Evolutionary conservation across 2,888 invertebrate genomes (phyloP), one percentile per base, ranked within the genome.

Genomic region (Heteromurus nitidus): DNA sequence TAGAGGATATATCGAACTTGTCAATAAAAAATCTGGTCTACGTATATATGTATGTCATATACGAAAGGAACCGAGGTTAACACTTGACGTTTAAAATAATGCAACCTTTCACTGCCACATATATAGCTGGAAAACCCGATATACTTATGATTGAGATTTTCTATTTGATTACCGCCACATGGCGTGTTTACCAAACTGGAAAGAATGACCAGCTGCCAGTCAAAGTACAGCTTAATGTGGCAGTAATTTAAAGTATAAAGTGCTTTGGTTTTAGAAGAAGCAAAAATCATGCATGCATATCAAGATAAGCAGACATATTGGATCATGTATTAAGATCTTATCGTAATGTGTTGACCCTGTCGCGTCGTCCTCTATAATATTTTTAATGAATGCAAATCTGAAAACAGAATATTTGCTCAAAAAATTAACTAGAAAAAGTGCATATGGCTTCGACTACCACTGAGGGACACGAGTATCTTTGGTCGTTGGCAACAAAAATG

Each of bases 161-260:
- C 20, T 16, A 58, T 11, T 28, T 58, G 58, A 58, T 28, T 28
- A 58, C 58, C 24, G 58, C 58, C 58, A 58, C 58, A 58, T 58
- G 58, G 24, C 16, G 24, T 28, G 28, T 26, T 28, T 24, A 58
- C 13, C 26, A 11, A 58, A 58, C 50, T n/a, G 18, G n/a, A 50
- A 50, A 9, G 7, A 20, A 50, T 50, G 16, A 9, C 11, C 1
- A 16, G n/a, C n/a, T n/a, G n/a, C n/a, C n/a, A 20, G 20, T 50
- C 50, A 50, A 50, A 50, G 50, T 50, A 50, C 50, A 50, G 9
- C 50, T 16, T n/a, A 20, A 3, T 50, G 50, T 50, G 50, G 50
- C 50, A 50, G 50, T 50, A 50, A 50, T n/a, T n/a, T n/a, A n/a
- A n/a, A n/a, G n/a, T n/a, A 16, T 50, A 11, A 13, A 36, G 36